These are phyloP conservation scores for Hippocampus comes DNA, from an alignment of 2,113 vertebrate species.

Conservation along the genomic window DNA sequence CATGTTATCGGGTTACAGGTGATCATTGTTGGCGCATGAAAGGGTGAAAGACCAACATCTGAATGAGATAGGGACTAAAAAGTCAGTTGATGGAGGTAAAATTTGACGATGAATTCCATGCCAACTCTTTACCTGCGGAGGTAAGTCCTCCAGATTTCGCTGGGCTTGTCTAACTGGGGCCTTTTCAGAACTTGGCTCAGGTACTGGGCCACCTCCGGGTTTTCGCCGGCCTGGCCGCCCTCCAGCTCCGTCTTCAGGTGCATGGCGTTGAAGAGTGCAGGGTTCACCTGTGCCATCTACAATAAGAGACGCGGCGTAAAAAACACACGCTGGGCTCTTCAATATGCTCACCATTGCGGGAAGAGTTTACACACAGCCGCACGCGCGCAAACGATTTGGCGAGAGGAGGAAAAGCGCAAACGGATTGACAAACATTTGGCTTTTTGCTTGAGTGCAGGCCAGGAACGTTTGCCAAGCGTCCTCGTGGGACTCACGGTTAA, in stretches of 20 bases:
- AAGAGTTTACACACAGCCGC: conserved; percentile 14
- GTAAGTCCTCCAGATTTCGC: conserved; percentile 92
- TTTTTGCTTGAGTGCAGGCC: conserved; percentile 61
- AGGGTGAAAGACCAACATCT: neutral
- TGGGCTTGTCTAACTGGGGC: conserved; percentile 79
- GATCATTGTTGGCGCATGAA: too few relatives aligned
- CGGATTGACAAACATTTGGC: conserved; percentile 56
- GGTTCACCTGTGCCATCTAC: conserved; percentile 85
- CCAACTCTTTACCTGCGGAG: conserved; percentile 82
- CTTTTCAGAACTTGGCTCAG: conserved; percentile 85
- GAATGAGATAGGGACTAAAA: neutral
- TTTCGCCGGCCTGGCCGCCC: conserved; percentile 67
- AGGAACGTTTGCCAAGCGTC: conserved; percentile 54
- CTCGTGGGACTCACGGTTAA: conserved; percentile 40
- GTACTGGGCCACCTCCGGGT: conserved; percentile 79
- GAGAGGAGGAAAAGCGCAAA: conserved; percentile 39
- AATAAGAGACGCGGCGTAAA: conserved; percentile 41
- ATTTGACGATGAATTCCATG: neutral
- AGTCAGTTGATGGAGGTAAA: neutral
- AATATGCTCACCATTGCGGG: conserved; percentile 20
- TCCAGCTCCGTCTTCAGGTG: conserved; percentile 85
- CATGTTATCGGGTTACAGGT: too few relatives aligned
- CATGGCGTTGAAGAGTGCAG: conserved; percentile 81
- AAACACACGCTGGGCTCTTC: conserved; percentile 9
- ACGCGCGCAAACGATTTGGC: conserved; percentile 34